These are phyloP conservation scores for Diorhabda carinulata DNA, from an alignment of 1,140 invertebrate species.

Conservation along the genomic window DNA sequence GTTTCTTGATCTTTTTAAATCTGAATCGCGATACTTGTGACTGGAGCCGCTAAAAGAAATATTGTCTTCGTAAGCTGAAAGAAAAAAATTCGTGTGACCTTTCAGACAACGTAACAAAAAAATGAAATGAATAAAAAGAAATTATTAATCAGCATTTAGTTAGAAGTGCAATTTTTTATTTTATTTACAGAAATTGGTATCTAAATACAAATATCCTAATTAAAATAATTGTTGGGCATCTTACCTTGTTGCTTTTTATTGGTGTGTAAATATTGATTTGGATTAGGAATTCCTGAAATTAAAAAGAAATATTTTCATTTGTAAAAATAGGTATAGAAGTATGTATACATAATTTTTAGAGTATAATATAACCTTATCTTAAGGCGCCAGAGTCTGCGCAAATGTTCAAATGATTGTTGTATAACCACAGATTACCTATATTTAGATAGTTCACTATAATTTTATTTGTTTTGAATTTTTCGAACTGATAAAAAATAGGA, in stretches of 20 bases:
- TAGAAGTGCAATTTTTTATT: background rate
- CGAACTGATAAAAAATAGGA: too few species aligned
- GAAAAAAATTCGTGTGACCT: background rate
- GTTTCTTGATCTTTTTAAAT: conserved; percentile 7
- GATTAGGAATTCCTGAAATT: conserved; percentile 16
- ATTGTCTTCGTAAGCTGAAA: conserved; percentile 10
- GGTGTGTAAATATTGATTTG: conserved; percentile 7
- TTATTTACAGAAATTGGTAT: background rate
- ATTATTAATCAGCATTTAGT: background rate
- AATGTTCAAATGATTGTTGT: background rate
- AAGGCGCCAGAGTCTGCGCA: background rate
- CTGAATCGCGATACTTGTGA: background rate
- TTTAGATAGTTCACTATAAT: background rate
- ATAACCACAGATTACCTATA: background rate
- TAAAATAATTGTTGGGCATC: background rate
- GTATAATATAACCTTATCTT: background rate
- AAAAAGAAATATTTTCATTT: background rate
- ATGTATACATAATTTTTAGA: background rate
- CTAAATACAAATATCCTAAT: background rate
- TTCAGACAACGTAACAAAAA: background rate
- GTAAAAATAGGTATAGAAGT: background rate
- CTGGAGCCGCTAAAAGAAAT: background rate
- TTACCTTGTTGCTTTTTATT: conserved; percentile 15
- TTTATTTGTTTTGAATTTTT: too few species aligned
- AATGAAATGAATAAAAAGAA: background rate